phyloP scores from a whole-genome alignment of 2,797 vertebrate genomes.

The Xenops minutus region DNA sequence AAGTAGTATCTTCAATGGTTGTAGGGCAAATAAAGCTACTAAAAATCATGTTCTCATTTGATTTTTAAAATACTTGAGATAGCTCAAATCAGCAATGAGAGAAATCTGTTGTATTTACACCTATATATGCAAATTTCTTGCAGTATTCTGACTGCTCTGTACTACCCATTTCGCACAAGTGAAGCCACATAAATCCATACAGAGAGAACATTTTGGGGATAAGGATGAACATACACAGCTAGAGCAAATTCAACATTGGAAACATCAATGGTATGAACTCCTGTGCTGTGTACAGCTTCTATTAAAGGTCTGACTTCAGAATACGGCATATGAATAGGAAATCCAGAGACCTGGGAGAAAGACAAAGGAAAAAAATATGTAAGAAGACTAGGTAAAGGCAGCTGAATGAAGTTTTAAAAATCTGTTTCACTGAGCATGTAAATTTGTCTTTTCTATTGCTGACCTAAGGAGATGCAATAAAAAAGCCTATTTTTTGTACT shows the following conservation, averaged over 20 bases:
- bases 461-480: not conserved
- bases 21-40: not conserved
- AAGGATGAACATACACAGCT: constrained; percentile 92
- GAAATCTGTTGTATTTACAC: not conserved
- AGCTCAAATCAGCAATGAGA: not conserved
- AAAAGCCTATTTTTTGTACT: not conserved
- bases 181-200: constrained; percentile 97
- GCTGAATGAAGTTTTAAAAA: not conserved
- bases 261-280: constrained; percentile 87
- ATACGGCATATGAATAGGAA: constrained; percentile 91
- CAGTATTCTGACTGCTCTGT: not conserved
- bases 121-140: not conserved
- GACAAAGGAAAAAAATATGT: not conserved
- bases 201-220: constrained; percentile 90
- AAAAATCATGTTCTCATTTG: not conserved
- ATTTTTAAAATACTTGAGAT: not conserved
- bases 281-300: constrained; percentile 91
- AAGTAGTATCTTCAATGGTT: not conserved
- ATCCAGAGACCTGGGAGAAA: constrained; percentile 87
- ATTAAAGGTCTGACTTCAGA: constrained; percentile 88
- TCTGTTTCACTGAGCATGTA: not conserved
- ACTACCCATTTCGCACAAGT: constrained; percentile 79
- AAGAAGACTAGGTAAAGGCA: not conserved
- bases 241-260: constrained; percentile 91
- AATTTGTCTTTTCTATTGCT: not conserved